These are phyloP conservation scores for Amblyopsis hoosieri DNA, from an alignment of 2,797 vertebrate species.

Conservation along the genomic window DNA sequence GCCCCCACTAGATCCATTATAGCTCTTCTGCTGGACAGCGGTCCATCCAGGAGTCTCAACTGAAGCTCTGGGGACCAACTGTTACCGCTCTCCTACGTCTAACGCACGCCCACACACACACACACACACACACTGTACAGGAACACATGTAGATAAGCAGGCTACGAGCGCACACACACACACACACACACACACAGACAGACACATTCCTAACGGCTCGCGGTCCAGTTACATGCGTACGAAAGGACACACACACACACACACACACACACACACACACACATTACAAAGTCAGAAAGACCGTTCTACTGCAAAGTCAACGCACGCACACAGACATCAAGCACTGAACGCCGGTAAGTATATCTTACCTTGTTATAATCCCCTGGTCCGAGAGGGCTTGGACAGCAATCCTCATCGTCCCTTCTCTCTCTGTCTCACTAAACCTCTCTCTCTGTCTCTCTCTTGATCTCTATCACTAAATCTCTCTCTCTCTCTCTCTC, in stretches of 20 bases:
- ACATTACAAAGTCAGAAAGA: neutral
- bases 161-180: neutral
- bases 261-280: neutral
- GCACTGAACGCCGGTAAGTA: neutral
- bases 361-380: conserved; percentile 56
- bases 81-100: too few relatives aligned
- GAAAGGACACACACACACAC: too few relatives aligned
- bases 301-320: neutral
- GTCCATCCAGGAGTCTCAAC: too few relatives aligned
- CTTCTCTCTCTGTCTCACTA: conserved; percentile 30
- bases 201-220: too few relatives aligned
- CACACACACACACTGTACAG: neutral
- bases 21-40: too few relatives aligned
- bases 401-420: conserved; percentile 40
- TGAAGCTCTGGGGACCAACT: too few relatives aligned
- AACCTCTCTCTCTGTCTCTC: conserved; percentile 55
- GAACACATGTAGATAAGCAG: neutral
- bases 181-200: too few relatives aligned
- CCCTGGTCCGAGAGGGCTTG: conserved; percentile 41
- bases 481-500: neutral
- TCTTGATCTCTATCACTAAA: neutral
- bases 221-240: too few relatives aligned
- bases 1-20: too few relatives aligned
- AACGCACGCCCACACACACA: conserved; percentile 1
- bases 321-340: neutral